phyloP scores from a whole-genome alignment of 2,113 vertebrate species.

The Hippocampus barbouri region DNA sequence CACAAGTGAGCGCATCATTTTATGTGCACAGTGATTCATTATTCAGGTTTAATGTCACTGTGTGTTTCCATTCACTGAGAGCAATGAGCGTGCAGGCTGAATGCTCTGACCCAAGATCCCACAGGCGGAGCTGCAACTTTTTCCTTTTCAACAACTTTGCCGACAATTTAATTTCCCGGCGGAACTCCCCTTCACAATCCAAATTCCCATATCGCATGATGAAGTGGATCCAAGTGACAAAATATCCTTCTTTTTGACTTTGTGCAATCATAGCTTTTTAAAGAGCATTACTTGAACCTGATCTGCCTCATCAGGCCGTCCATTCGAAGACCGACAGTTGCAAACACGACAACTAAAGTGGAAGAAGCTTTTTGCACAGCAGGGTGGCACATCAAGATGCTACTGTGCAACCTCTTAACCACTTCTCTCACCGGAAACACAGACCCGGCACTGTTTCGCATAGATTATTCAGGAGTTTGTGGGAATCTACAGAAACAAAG shows the following conservation, averaged over 20 bases:
- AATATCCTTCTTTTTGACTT: constrained; percentile 19
- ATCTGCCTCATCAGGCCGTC: constrained; percentile 6
- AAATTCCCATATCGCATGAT: constrained; percentile 14
- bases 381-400: constrained; percentile 2
- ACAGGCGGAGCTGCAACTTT: constrained; percentile 6
- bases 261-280: constrained; percentile 5
- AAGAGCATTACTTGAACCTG: constrained; percentile 4
- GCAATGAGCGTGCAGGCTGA: constrained; percentile 1
- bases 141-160: constrained; percentile 11
- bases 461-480: constrained; percentile 39
- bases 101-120: constrained; percentile 9
- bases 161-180: constrained; percentile 10
- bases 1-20: constrained; percentile 25
- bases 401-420: constrained; percentile 12
- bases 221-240: constrained; percentile 12
- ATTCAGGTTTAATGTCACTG: constrained; percentile 44
- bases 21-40: constrained; percentile 37
- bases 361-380: constrained; percentile 1
- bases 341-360: constrained; percentile 15
- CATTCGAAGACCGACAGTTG: constrained; percentile 17
- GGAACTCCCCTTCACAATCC: constrained; percentile 12
- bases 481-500: constrained; percentile 24
- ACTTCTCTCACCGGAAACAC: constrained; percentile 16
- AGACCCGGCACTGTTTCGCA: constrained; percentile 10
- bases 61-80: constrained; percentile 26